Conservation (phyloP, 1,140 invertebrate genomes). For the Ericerus pela region DNA sequence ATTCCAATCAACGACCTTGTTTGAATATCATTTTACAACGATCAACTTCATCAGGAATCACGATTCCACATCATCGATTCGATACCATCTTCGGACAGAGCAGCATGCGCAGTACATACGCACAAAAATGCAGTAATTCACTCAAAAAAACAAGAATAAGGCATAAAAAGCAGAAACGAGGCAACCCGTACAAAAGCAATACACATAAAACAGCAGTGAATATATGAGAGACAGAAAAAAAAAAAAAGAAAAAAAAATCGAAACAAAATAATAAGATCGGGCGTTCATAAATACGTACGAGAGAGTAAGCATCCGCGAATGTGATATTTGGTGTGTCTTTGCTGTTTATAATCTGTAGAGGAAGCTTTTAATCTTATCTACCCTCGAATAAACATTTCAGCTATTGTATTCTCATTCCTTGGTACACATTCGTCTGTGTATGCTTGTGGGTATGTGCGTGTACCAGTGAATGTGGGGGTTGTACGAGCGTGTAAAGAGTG, state of each 20-base stretch:
- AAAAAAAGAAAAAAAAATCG: background rate
- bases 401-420: conserved; percentile 9
- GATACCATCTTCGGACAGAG: too few relatives aligned
- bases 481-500: background rate
- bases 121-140: too few relatives aligned
- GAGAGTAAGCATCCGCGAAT: background rate
- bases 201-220: too few relatives aligned
- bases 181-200: too few relatives aligned
- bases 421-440: conserved; percentile 8
- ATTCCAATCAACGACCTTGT: too few relatives aligned
- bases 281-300: background rate
- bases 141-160: too few relatives aligned
- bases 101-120: too few relatives aligned
- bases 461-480: background rate
- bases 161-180: too few relatives aligned
- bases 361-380: conserved; percentile 10
- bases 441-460: background rate
- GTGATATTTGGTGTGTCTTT: background rate
- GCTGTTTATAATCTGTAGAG: conserved; percentile 10
- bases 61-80: too few relatives aligned
- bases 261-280: background rate
- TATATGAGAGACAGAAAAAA: too few relatives aligned
- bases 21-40: too few relatives aligned
- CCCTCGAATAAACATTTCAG: conserved; percentile 11
- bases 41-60: too few relatives aligned